Conservation (phyloP, 35 echinoderm and acorn worm genomes). For the Strongylocentrotus purpuratus region DNA sequence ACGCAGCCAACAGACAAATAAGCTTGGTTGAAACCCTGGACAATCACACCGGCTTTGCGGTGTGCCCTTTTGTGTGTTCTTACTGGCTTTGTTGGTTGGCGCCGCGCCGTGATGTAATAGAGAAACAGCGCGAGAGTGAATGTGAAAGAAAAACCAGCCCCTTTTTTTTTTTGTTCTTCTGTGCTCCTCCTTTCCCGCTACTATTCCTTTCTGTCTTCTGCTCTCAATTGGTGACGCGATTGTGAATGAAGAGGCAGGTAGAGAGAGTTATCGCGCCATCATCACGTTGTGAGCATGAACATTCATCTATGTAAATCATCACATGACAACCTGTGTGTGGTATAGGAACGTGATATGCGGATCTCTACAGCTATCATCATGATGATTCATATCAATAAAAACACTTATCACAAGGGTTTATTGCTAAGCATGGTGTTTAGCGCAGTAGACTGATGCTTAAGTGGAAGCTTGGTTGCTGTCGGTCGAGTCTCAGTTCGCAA, state of each 20-base stretch:
- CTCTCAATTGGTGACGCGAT: background rate
- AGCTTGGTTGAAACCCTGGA: background rate
- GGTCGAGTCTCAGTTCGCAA: background rate
- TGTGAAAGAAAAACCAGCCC: background rate
- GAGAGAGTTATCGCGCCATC: background rate
- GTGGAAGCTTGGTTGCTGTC: background rate
- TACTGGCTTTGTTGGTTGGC: background rate
- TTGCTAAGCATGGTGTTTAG: background rate
- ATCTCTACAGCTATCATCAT: background rate
- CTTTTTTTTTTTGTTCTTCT: background rate
- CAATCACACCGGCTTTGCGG: background rate
- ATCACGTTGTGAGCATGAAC: background rate
- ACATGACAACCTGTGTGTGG: background rate
- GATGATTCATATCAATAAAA: background rate
- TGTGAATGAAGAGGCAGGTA: background rate
- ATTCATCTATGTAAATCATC: background rate
- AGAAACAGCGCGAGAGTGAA: background rate
- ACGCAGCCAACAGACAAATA: background rate
- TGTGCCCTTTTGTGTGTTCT: background rate
- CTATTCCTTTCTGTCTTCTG: background rate
- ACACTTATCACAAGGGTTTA: background rate
- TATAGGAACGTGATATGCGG: background rate
- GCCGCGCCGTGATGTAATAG: background rate
- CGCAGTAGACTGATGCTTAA: background rate
- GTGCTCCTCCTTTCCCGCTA: too few species aligned